phyloP scores from a whole-genome alignment of 2,797 vertebrate genomes.

The Galaxias olidus region DNA sequence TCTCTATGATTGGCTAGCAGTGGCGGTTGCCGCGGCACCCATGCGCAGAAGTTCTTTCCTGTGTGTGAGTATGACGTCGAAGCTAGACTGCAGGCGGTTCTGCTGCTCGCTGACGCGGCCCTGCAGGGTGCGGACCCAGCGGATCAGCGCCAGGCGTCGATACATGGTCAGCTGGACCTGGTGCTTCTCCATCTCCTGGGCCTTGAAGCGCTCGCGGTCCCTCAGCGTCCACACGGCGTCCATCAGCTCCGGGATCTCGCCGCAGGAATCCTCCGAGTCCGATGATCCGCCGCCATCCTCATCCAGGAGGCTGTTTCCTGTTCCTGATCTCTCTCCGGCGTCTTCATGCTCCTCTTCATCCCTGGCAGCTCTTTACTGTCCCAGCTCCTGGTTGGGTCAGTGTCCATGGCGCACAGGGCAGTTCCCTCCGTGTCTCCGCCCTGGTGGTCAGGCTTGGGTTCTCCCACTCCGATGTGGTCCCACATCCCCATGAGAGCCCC shows the following conservation, averaged over 20 bases:
- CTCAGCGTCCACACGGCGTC: slow-evolving; percentile 87
- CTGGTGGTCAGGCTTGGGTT: slow-evolving; percentile 38
- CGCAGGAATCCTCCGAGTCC: slow-evolving; percentile 61
- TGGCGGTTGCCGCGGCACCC: slow-evolving; percentile 63
- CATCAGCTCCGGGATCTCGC: slow-evolving; percentile 74
- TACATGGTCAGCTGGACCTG: slow-evolving; percentile 96
- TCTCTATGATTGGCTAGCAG: slow-evolving; percentile 49
- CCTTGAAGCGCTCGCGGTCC: slow-evolving; percentile 91
- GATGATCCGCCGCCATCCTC: slow-evolving; percentile 50
- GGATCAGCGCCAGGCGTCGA: slow-evolving; percentile 91
- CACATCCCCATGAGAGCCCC: slow-evolving; percentile 51
- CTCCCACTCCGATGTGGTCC: slow-evolving; percentile 68
- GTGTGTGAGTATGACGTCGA: slow-evolving; percentile 93
- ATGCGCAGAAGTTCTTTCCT: slow-evolving; percentile 92
- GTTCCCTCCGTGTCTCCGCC: neutral
- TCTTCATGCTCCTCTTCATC: slow-evolving; percentile 31
- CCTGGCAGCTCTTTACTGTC: neutral
- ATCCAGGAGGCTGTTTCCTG: slow-evolving; percentile 37
- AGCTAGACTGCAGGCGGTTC: slow-evolving; percentile 93
- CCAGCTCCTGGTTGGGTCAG: slow-evolving; percentile 12
- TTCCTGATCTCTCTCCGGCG: slow-evolving; percentile 19
- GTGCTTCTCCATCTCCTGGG: slow-evolving; percentile 94
- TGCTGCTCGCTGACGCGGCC: slow-evolving; percentile 88
- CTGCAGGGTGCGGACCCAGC: slow-evolving; percentile 92
- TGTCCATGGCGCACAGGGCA: neutral